Evolutionary conservation across 1,140 invertebrate species (phyloP), one percentile per base, ranked within the genome.

Genomic region (Varroa destructor): DNA sequence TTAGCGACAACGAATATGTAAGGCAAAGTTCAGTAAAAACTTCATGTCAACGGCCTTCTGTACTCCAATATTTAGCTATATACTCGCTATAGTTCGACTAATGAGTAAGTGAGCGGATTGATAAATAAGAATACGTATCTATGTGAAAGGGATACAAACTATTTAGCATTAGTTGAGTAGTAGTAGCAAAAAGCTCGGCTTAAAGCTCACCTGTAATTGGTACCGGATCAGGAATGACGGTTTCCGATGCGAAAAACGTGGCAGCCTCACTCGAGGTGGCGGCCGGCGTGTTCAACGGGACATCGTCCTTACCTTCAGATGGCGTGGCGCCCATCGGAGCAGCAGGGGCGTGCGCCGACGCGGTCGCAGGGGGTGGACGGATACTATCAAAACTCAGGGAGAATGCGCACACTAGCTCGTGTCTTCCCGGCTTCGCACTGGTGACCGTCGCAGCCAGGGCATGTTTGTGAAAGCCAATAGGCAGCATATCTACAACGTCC

Each of bases 401-500:
- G 46, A 67, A 67, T 14, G 61, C 46, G 46, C 61, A 67, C 46
- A 67, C 40, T 5, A 67, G 61, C 37, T 67, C 61, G 40, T 12
- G 61, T 51, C 8, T 51, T 51, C 46, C 46, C 46, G 46, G 46
- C 46, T 51, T 51, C 46, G 46, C 46, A 8, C 46, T 8, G 46
- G 46, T 51, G 46, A 8, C 46, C 46, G 46, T 51, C 14, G 61
- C 12, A 40, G 61, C 61, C 37, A 67, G 61, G 61, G 61, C 61
- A 12, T 37, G 61, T 37, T 67, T 40, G 40, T 46, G 61, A 3
- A 67, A n/a, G 61, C 61, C 12, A 37, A 43, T 40, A n/a, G 61
- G 61, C 61, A 67, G 37, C 61, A 67, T 67, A 40, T 67, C 61
- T 40, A 67, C 61, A 43, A 67, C 61, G 61, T 67, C 61, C 61